A percentile compares a stretch with the other conserved stretches of the same genome.
These are phyloP conservation scores for Perdita meconis DNA, from an alignment of 2,888 invertebrate species.

Conservation along the genomic window DNA sequence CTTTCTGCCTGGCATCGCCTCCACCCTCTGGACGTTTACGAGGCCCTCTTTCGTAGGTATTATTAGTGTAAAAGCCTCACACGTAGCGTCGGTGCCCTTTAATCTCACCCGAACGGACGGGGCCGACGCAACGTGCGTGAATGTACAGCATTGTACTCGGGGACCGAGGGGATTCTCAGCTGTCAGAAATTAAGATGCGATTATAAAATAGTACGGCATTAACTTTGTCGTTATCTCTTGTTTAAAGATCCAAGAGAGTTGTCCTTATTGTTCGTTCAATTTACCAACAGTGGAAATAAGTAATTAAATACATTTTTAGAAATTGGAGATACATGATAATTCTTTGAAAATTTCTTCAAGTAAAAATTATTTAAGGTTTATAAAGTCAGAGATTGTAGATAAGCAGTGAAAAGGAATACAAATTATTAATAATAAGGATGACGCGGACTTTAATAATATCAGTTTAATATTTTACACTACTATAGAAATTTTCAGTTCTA, in stretches of 20 bases:
- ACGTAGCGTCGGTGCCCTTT: constrained; percentile 81
- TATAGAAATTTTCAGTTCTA: too few relatives aligned
- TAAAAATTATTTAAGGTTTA: too few relatives aligned
- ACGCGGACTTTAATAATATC: too few relatives aligned
- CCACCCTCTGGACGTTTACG: constrained; percentile 54
- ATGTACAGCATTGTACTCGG: constrained; percentile 76
- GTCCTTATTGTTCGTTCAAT: constrained; percentile 1
- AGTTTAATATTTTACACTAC: too few relatives aligned
- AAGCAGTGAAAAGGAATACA: too few relatives aligned
- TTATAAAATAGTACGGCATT: constrained; percentile 69
- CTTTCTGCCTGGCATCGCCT: constrained; percentile 35
- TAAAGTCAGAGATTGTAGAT: too few relatives aligned
- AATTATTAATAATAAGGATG: too few relatives aligned
- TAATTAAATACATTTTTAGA: too few relatives aligned
- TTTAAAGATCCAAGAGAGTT: not conserved
- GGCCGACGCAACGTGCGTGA: constrained; percentile 71
- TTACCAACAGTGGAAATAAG: too few relatives aligned
- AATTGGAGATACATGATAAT: too few relatives aligned
- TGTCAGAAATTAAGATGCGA: constrained; percentile 76
- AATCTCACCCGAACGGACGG: constrained; percentile 73
- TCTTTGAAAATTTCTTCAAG: too few relatives aligned
- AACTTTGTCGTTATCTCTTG: constrained; percentile 36
- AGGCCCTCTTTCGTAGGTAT: constrained; percentile 67
- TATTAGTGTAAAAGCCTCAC: constrained; percentile 80
- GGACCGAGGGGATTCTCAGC: constrained; percentile 65